Conservation (phyloP, 2,113 vertebrate genomes). For the Climacteris rufus region DNA sequence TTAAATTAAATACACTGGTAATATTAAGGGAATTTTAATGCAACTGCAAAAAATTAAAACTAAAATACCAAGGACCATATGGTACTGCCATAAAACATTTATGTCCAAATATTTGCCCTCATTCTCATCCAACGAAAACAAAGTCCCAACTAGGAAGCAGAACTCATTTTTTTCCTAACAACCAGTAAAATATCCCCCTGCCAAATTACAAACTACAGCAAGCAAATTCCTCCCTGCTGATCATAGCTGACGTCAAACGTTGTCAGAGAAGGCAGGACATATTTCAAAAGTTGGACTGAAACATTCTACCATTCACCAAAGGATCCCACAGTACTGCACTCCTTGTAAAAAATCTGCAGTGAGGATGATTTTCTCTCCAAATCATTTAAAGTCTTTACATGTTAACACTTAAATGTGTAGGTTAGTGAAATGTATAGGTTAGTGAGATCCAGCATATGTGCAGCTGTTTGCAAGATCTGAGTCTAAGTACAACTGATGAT, state of each 20-base stretch:
- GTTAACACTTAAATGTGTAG: neutral
- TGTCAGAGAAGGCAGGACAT: neutral
- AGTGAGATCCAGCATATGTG: neutral
- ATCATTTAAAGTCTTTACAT: neutral
- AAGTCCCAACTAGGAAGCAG: conserved; percentile 37
- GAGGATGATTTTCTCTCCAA: neutral
- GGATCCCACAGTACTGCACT: neutral
- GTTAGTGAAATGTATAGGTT: neutral
- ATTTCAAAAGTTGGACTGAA: neutral
- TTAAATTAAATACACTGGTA: conserved; percentile 35
- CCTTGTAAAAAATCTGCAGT: neutral
- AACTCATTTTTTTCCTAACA: conserved; percentile 37
- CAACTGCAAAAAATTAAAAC: conserved; percentile 52
- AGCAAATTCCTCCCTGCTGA: neutral
- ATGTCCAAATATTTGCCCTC: conserved; percentile 59
- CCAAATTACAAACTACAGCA: neutral
- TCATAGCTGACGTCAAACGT: neutral
- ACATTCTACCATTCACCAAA: neutral
- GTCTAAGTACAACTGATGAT: neutral
- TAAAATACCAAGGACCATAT: conserved; percentile 49
- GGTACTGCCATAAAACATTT: conserved; percentile 57
- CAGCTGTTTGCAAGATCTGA: neutral
- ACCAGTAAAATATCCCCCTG: neutral
- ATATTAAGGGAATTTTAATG: conserved; percentile 51
- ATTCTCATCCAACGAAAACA: conserved; percentile 50